Evolutionary conservation across 2,888 invertebrate genomes (phyloP).

Genomic region (Plemyria rubiginata): DNA sequence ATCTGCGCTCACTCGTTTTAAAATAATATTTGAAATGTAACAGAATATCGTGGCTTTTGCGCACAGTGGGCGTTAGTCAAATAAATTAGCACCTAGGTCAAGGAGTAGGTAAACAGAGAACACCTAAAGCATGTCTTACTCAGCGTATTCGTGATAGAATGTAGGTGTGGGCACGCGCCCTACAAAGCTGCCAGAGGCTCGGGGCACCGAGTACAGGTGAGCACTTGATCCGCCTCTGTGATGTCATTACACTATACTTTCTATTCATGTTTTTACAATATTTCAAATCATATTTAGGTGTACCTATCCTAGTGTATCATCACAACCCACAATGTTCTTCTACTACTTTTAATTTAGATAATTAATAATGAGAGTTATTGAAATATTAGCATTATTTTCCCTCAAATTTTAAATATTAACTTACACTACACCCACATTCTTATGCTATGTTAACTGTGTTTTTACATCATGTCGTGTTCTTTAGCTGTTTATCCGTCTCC

Average conservation of each 20-base stretch:
- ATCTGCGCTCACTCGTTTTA: slow-evolving; percentile 5
- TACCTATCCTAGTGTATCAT: no score
- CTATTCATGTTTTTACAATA: slow-evolving; percentile 1
- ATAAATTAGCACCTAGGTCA: slow-evolving; percentile 49
- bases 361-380: no score
- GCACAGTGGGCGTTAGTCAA: slow-evolving; percentile 22
- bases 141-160: slow-evolving; percentile 78
- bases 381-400: no score
- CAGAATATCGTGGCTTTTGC: slow-evolving; percentile 15
- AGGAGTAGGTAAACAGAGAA: slow-evolving; percentile 52
- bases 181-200: slow-evolving; percentile 74
- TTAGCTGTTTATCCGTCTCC: no score
- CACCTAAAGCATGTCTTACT: slow-evolving; percentile 74
- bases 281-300: not conserved
- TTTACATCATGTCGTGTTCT: no score
- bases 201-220: slow-evolving; percentile 76
- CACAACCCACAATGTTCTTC: not conserved
- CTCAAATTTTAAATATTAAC: no score
- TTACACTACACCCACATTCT: no score
- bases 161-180: slow-evolving; percentile 80
- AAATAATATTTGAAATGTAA: slow-evolving; percentile 22
- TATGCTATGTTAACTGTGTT: no score
- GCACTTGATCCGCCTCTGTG: slow-evolving; percentile 77
- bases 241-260: slow-evolving; percentile 45
- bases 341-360: not conserved